Conservation (phyloP, 2,113 vertebrate genomes). For the Neoarius graeffei region DNA sequence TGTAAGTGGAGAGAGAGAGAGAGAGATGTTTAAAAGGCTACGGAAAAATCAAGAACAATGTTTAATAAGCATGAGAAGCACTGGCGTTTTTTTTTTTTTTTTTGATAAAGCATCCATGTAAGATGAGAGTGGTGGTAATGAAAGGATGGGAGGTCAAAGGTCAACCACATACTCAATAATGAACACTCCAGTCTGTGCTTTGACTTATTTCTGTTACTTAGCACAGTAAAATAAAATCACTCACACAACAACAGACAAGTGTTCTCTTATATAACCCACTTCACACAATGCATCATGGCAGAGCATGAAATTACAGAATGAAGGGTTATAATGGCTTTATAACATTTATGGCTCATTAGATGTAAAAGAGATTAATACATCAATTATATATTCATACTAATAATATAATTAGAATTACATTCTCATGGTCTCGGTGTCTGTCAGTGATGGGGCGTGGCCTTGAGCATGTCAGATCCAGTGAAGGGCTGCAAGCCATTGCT, state of each 20-base stretch:
- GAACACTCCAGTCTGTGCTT: neutral
- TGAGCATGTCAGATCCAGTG: neutral
- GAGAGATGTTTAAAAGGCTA: neutral
- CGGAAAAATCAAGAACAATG: neutral
- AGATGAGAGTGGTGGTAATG: neutral
- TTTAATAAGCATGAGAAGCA: neutral
- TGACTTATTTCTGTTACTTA: neutral
- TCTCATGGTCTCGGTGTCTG: neutral
- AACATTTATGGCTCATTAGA: neutral
- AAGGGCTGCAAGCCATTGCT: neutral
- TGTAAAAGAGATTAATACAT: neutral
- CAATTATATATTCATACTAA: conserved; percentile 10
- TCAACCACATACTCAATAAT: neutral
- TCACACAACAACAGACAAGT: neutral
- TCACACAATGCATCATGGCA: neutral
- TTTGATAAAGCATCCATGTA: neutral
- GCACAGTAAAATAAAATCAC: neutral
- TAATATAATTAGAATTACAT: neutral
- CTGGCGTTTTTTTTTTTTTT: neutral
- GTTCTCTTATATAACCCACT: conserved; percentile 7
- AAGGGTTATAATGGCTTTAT: conserved; percentile 8
- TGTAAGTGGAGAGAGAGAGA: neutral
- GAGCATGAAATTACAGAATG: neutral
- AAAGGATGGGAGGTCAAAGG: neutral
- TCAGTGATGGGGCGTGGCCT: neutral